A percentile compares a stretch with the other conserved stretches of the same genome.
Conservation (phyloP, 2,113 vertebrate species). For the Nyctereutes procyonoides region DNA sequence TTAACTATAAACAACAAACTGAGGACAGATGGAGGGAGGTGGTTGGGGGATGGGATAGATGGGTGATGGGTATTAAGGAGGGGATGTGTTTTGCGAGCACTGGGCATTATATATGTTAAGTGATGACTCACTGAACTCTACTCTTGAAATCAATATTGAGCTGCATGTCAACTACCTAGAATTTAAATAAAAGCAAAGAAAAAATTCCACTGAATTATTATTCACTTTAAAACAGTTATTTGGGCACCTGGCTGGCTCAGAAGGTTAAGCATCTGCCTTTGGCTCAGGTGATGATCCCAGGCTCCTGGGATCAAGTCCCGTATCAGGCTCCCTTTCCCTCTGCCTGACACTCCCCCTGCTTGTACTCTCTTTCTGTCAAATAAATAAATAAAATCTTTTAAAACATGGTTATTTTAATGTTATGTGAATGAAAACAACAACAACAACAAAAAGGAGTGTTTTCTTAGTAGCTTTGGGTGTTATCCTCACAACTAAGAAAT, state of each 20-base stretch:
- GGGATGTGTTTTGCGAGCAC: not conserved
- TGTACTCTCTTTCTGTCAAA: too few relatives aligned
- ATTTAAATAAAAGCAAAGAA: not conserved
- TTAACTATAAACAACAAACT: not conserved
- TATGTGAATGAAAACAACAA: not conserved
- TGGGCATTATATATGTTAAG: not conserved
- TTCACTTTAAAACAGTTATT: conserved; percentile 17
- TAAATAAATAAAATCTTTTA: not conserved
- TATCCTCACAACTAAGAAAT: not conserved
- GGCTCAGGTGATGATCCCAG: too few relatives aligned
- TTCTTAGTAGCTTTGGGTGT: not conserved
- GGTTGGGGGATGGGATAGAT: not conserved
- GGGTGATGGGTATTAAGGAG: not conserved
- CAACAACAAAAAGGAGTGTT: not conserved
- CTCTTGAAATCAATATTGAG: not conserved
- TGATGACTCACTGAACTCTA: not conserved
- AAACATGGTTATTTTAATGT: conserved; percentile 1
- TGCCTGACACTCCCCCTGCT: too few relatives aligned
- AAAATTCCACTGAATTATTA: not conserved
- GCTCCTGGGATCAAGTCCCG: too few relatives aligned
- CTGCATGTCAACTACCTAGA: not conserved
- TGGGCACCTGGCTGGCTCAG: not conserved
- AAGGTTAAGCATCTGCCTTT: too few relatives aligned
- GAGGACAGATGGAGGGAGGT: not conserved
- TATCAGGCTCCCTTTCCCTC: too few relatives aligned